Conservation (phyloP, 2,113 vertebrate species). For the Callocephalon fimbriatum region DNA sequence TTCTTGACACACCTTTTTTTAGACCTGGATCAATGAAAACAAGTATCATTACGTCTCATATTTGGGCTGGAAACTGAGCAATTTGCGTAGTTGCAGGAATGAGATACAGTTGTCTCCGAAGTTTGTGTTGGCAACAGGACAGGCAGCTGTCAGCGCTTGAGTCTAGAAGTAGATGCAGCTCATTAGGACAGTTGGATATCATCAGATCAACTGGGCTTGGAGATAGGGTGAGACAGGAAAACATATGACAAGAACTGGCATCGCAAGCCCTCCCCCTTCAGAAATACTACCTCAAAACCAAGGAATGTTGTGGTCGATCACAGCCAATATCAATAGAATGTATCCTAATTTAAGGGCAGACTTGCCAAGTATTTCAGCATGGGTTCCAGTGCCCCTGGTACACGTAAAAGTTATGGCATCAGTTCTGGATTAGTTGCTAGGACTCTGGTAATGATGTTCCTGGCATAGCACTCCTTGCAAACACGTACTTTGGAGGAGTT, state of each 20-base stretch:
- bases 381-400: constrained; percentile 50
- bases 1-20: constrained; percentile 30
- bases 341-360: constrained; percentile 38
- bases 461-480: constrained; percentile 43
- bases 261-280: not conserved
- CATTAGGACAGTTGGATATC: constrained; percentile 65
- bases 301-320: constrained; percentile 31
- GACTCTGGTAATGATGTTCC: constrained; percentile 61
- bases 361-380: constrained; percentile 52
- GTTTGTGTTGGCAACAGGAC: constrained; percentile 49
- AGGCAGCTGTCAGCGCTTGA: constrained; percentile 56
- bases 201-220: constrained; percentile 60
- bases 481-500: constrained; percentile 53
- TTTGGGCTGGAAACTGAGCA: constrained; percentile 40
- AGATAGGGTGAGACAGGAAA: constrained; percentile 67
- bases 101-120: constrained; percentile 46
- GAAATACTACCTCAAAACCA: constrained; percentile 64
- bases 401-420: constrained; percentile 60
- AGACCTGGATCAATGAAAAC: constrained; percentile 18
- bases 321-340: constrained; percentile 60
- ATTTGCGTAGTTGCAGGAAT: constrained; percentile 33
- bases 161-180: constrained; percentile 59
- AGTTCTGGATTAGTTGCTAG: constrained; percentile 51
- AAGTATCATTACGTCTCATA: constrained; percentile 1
- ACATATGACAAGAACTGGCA: constrained; percentile 60